phyloP scores from a whole-genome alignment of 2,888 invertebrate genomes.

The Lasioglossum malachurum region DNA sequence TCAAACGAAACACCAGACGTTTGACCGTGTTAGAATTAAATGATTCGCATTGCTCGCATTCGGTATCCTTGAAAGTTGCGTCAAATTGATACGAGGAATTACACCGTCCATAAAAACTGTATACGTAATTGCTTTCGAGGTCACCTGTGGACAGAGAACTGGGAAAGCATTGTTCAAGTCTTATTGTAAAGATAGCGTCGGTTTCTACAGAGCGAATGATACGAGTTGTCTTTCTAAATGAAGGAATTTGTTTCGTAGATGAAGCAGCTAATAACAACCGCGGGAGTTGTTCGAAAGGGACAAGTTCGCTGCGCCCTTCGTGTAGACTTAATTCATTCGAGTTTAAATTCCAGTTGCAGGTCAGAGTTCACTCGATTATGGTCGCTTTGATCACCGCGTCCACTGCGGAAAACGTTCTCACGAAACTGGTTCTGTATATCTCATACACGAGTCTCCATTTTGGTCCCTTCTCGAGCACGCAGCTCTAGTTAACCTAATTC shows the following conservation, averaged over 20 bases:
- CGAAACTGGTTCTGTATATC: slow-evolving; percentile 58
- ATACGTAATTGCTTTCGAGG: not conserved
- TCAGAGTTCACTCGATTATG: slow-evolving; percentile 69
- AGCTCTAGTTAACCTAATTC: slow-evolving; percentile 66
- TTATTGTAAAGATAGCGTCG: not conserved
- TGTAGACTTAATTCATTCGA: slow-evolving; percentile 59
- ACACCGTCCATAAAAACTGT: not conserved
- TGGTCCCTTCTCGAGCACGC: slow-evolving; percentile 43
- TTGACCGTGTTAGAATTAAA: too few species aligned
- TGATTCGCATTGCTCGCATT: too few species aligned
- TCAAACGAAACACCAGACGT: too few species aligned
- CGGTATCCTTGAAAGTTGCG: not conserved
- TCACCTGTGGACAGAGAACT: not conserved
- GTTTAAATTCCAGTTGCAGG: slow-evolving; percentile 63
- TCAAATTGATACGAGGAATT: not conserved
- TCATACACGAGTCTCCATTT: slow-evolving; percentile 42
- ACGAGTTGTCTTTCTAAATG: not conserved
- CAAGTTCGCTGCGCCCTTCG: slow-evolving; percentile 23
- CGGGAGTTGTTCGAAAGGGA: slow-evolving; percentile 14
- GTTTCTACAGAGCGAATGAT: not conserved
- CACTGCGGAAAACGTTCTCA: slow-evolving; percentile 66
- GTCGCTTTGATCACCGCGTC: slow-evolving; percentile 69
- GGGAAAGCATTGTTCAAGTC: not conserved
- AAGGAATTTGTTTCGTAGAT: slow-evolving; percentile 17
- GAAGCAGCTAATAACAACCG: slow-evolving; percentile 19